Base-by-base conservation (phyloP, 2,797 vertebrate species). In the Margarornis squamiger region DNA sequence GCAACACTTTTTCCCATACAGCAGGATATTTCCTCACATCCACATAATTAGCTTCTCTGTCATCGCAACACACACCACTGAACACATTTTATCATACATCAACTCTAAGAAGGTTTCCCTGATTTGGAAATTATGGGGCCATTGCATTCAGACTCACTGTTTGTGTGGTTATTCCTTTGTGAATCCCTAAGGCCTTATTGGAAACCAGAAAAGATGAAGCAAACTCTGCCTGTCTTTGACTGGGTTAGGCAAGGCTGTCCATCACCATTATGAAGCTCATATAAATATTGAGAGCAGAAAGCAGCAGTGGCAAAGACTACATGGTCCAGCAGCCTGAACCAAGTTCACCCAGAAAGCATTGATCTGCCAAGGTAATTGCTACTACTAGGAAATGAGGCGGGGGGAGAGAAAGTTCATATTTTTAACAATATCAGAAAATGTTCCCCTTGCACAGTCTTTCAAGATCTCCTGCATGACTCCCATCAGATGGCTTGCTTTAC, bases 371-470 rank as follows among this genome's bases (percentile, higher is more conserved):
- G 8, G 1, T n/a, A 27, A 45, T 30, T 32, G 6, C 11, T 27
- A 7, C 10, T 24, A 10, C 15, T 21, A 55, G 39, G 5, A 86
- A 87, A 59, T 23, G 12, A 13, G 39, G 39, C 5, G 39, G 20
- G 7, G 12, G 7, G 7, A 0, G 0, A 7, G 70, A 88, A 29
- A 22, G 5, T 9, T 46, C 3, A 10, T 77, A 32, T 52, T 52
- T 71, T 22, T 43, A 48, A 59, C 30, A 45, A 2, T 45, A 29
- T 27, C 18, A 92, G 34, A 78, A 91, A 65, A 88, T 43, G 4
- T 49, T 21, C 1, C 10, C 6, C 38, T 78, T 7, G 7, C 6
- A 54, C 9, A 32, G 32, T 57, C 59, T 39, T 76, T 66, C 45
- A 80, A 39, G 34, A 12, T 59, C 67, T 51, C 12, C 43, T 10